These are phyloP conservation scores for Percopsis omiscomaycus DNA, from an alignment of 2,797 vertebrate genomes.

Conservation along the genomic window DNA sequence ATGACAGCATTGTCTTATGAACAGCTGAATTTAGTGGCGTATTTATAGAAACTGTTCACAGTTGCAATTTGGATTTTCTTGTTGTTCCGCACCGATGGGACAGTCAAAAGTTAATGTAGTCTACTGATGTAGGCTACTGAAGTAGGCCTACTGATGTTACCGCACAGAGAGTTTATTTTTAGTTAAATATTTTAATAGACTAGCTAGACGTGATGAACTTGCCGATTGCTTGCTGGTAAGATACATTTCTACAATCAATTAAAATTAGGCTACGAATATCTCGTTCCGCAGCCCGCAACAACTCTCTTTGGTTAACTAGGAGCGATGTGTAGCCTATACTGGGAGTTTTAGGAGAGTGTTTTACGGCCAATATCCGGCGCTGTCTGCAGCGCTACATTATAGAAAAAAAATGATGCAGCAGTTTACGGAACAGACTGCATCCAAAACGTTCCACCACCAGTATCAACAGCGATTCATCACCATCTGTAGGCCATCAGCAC, in stretches of 20 bases:
- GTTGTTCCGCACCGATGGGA: constrained; percentile 5
- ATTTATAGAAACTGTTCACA: not conserved
- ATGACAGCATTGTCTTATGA: constrained; percentile 63
- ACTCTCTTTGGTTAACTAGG: constrained; percentile 31
- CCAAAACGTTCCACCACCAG: constrained; percentile 50
- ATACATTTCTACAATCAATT: not conserved
- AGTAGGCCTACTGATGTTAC: constrained; percentile 27
- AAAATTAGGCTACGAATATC: constrained; percentile 32
- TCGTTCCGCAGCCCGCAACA: constrained; percentile 37
- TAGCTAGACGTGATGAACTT: constrained; percentile 33
- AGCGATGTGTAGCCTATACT: not conserved
- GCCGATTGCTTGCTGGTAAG: constrained; percentile 27
- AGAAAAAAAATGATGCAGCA: constrained; percentile 55
- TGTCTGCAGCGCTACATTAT: constrained; percentile 33
- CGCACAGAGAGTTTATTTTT: constrained; percentile 9
- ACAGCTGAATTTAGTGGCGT: constrained; percentile 7
- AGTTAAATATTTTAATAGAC: too few species aligned
- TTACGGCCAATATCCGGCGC: constrained; percentile 28
- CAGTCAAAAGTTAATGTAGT: constrained; percentile 23
- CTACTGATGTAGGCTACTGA: constrained; percentile 27
- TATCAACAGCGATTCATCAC: constrained; percentile 66
- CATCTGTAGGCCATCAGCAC: constrained; percentile 64
- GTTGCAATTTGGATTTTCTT: constrained; percentile 2
- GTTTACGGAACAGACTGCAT: constrained; percentile 53
- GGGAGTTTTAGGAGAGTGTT: constrained; percentile 1